Percentiles rank a stretch among this genome's conserved stretches.
Conservation (phyloP, 2,888 invertebrate genomes). For the Boloria euphrosyne region DNA sequence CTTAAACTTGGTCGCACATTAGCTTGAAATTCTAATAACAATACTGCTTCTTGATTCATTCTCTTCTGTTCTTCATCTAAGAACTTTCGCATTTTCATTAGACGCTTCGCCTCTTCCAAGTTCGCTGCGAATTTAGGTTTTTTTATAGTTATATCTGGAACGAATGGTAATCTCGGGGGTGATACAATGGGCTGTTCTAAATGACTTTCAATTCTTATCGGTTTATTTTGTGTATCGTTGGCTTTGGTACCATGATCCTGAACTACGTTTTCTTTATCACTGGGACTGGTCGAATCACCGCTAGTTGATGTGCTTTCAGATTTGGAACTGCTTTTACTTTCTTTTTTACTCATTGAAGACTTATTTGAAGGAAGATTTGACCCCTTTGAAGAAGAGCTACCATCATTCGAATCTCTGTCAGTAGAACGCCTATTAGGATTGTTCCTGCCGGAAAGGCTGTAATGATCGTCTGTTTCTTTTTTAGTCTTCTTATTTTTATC, state of each 20-base stretch:
- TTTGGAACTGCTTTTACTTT: constrained; percentile 71
- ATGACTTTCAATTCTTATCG: constrained; percentile 67
- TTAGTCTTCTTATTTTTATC: constrained; percentile 73
- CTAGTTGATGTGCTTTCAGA: constrained; percentile 73
- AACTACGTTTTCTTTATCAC: constrained; percentile 68
- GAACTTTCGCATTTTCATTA: constrained; percentile 86
- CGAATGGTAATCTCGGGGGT: constrained; percentile 67
- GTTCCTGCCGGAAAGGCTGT: constrained; percentile 84
- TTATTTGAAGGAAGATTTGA: constrained; percentile 65
- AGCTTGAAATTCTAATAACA: constrained; percentile 75
- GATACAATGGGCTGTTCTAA: constrained; percentile 64
- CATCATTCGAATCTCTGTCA: constrained; percentile 91
- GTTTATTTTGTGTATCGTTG: constrained; percentile 55
- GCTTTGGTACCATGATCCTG: constrained; percentile 48
- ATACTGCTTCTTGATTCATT: constrained; percentile 77
- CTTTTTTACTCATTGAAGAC: constrained; percentile 64
- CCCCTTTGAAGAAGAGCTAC: constrained; percentile 79
- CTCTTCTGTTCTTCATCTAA: constrained; percentile 83
- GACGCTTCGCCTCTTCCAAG: constrained; percentile 84
- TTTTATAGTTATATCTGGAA: constrained; percentile 78
- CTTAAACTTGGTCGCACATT: constrained; percentile 76
- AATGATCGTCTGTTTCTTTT: constrained; percentile 87
- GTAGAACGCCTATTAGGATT: constrained; percentile 87
- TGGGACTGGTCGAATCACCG: constrained; percentile 76
- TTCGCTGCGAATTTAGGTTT: constrained; percentile 87